A percentile compares a stretch with the other conserved stretches of the same genome.
phyloP scores from a whole-genome alignment of 2,888 invertebrate genomes.

The Cecidostiba fungosa region DNA sequence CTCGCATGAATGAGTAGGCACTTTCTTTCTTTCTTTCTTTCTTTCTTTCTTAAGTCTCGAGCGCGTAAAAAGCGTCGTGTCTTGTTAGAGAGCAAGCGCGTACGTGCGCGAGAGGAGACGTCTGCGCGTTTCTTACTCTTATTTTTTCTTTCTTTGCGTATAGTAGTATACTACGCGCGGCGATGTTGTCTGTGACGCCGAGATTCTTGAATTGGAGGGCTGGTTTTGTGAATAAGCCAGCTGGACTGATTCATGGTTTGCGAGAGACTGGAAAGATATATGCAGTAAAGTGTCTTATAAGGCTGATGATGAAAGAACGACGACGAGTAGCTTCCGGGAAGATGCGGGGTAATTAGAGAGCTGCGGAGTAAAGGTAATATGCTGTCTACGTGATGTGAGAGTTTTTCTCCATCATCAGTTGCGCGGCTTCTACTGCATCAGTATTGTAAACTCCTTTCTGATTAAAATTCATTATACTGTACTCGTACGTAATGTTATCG shows the following conservation, averaged over 20 bases:
- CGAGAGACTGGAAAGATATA: neutral
- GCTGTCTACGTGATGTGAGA: no score
- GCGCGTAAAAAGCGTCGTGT: neutral
- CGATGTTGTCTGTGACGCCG: neutral
- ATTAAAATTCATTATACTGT: no score
- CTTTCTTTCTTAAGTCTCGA: slow-evolving; percentile 42
- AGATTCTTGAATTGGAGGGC: slow-evolving; percentile 28
- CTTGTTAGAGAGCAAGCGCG: neutral
- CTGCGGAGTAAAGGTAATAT: no score
- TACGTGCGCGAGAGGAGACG: neutral
- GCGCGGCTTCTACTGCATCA: no score
- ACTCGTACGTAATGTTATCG: no score
- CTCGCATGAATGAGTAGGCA: slow-evolving; percentile 34
- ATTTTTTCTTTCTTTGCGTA: neutral
- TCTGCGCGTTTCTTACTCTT: neutral
- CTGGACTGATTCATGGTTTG: slow-evolving; percentile 11
- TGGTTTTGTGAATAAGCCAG: slow-evolving; percentile 13
- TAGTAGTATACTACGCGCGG: neutral
- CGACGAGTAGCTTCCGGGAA: neutral
- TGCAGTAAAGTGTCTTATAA: neutral
- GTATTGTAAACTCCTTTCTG: no score
- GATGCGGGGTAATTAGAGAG: no score
- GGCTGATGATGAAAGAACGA: neutral
- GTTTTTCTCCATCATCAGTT: no score
- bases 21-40: slow-evolving; percentile 61